Evolutionary conservation across 2,888 invertebrate species (phyloP).

Genomic region (Abrostola tripartita): DNA sequence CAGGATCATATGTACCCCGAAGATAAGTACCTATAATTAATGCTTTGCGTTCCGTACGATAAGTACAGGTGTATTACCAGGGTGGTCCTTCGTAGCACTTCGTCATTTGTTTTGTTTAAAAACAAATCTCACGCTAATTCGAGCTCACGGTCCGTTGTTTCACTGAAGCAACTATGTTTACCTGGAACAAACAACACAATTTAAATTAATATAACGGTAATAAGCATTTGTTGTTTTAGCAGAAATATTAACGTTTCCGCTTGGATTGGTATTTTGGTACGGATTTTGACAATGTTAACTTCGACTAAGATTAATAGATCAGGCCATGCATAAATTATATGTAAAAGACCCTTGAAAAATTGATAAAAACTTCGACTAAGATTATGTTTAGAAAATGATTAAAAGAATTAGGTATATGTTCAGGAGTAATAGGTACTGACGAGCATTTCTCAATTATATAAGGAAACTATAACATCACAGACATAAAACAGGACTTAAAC

Average conservation of each 20-base stretch:
- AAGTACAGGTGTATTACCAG: slow-evolving; percentile 1
- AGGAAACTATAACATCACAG: too few species aligned
- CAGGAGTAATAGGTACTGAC: too few species aligned
- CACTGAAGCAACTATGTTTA: slow-evolving; percentile 26
- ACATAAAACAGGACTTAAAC: too few species aligned
- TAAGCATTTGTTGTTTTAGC: not conserved
- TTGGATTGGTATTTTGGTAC: not conserved
- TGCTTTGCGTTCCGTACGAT: not conserved
- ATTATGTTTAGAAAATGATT: too few species aligned
- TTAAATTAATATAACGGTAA: slow-evolving; percentile 35
- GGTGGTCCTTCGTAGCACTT: slow-evolving; percentile 23
- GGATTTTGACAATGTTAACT: not conserved
- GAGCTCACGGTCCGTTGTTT: slow-evolving; percentile 9
- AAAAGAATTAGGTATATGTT: too few species aligned
- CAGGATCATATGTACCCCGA: not conserved
- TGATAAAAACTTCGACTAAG: too few species aligned
- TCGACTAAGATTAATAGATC: too few species aligned
- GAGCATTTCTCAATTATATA: too few species aligned
- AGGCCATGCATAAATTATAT: too few species aligned
- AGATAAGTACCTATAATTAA: not conserved
- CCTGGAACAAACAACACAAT: slow-evolving; percentile 51
- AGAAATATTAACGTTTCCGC: slow-evolving; percentile 18
- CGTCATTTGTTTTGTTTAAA: slow-evolving; percentile 10
- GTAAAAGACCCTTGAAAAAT: too few species aligned
- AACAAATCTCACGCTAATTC: slow-evolving; percentile 19